These are phyloP conservation scores for Pangasianodon hypophthalmus DNA, from an alignment of 2,113 vertebrate genomes.

Conservation along the genomic window DNA sequence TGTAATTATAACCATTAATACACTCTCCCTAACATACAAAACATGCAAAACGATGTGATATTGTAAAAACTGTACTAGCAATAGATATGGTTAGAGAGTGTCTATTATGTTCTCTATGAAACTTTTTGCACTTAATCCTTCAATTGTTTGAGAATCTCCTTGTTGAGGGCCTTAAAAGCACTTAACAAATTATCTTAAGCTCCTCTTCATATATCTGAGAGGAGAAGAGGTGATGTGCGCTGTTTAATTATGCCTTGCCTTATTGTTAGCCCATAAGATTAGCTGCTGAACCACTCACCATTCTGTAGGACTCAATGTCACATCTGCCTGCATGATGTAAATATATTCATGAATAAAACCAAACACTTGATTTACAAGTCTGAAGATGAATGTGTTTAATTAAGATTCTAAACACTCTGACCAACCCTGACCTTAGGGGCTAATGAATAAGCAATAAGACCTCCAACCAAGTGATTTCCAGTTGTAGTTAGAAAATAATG, in stretches of 20 bases:
- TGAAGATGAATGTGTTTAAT: constrained; percentile 18
- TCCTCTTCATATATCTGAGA: not conserved
- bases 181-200: not conserved
- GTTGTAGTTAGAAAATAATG: constrained; percentile 30
- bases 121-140: not conserved
- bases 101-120: not conserved
- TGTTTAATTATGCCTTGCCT: not conserved
- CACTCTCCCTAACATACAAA: not conserved
- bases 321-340: constrained; percentile 40
- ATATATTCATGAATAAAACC: constrained; percentile 37
- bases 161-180: not conserved
- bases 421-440: constrained; percentile 29
- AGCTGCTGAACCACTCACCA: not conserved
- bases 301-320: constrained; percentile 1
- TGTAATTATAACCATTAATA: not conserved
- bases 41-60: not conserved
- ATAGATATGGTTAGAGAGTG: not conserved
- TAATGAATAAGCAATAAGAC: constrained; percentile 39
- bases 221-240: not conserved
- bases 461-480: constrained; percentile 44
- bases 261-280: not conserved
- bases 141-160: not conserved
- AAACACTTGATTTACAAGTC: not conserved
- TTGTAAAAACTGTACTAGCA: not conserved
- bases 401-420: constrained; percentile 8